Conservation (phyloP, 2,888 invertebrate genomes). For the Serripes groenlandicus region DNA sequence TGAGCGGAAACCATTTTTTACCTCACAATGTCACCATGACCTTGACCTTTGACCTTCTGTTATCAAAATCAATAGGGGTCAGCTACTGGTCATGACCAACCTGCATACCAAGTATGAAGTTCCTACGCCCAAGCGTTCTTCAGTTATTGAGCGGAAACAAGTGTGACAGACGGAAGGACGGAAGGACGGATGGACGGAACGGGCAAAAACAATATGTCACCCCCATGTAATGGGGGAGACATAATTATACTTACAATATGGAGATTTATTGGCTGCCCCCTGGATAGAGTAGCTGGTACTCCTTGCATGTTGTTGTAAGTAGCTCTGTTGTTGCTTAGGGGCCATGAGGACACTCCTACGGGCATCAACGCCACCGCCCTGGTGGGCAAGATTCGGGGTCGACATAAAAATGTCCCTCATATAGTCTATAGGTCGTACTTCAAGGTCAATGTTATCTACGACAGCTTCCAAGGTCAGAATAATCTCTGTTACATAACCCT, state of each 20-base stretch:
- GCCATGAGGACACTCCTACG: conserved; percentile 81
- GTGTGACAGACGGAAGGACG: too few species aligned
- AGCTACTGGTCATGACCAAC: too few species aligned
- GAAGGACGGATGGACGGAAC: too few species aligned
- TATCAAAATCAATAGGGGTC: too few species aligned
- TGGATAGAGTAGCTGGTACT: conserved; percentile 93
- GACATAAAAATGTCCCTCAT: conserved; percentile 97
- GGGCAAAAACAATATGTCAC: too few species aligned
- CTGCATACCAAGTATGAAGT: too few species aligned
- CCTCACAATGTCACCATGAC: too few species aligned
- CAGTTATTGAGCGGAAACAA: too few species aligned
- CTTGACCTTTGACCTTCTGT: too few species aligned
- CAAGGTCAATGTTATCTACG: conserved; percentile 93
- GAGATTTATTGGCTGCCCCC: conserved; percentile 91
- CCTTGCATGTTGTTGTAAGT: conserved; percentile 92
- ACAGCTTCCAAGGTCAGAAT: conserved; percentile 97
- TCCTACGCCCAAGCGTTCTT: too few species aligned
- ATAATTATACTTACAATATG: conserved; percentile 74
- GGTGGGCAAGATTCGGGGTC: conserved; percentile 92
- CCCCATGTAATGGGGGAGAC: too few species aligned
- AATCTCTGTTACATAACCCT: conserved; percentile 98
- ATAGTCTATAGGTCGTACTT: conserved; percentile 94
- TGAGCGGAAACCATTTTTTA: too few species aligned
- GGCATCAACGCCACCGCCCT: conserved; percentile 70
- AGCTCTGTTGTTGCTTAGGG: conserved; percentile 77